Base-by-base conservation (phyloP, 2,113 vertebrate species). In the Sinocyclocheilus maitianheensis region DNA sequence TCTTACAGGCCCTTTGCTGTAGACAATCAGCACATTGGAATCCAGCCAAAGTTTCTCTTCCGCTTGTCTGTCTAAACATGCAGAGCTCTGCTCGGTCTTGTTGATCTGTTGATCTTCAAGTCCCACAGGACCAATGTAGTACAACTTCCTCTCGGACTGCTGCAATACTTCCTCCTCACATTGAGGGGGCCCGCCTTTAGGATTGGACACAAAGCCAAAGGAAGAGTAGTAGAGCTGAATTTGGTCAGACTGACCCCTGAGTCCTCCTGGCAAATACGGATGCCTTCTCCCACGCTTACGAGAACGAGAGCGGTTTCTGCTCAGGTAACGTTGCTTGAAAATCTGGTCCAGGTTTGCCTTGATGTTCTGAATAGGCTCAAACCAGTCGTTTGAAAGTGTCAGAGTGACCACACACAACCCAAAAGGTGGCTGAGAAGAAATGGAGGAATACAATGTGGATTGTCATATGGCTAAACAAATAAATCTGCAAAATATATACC, bases 141-240 rank as follows among this genome's bases (percentile, higher is more conserved):
- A 85, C 12, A 95, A 89, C 48, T 92, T 88, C 67, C 88, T 90
- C 85, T 93, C 92, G n/a, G 89, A 91, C 13, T 77, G 89, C 40
- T 87, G 46, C 2, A 7, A 37, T 67, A 60, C 84, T 24, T 92
- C 91, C 77, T 91, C 92, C 46, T 74, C 55, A 85, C 94, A 94
- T 58, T 83, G 86, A 55, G 71, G 5, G 75, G 87, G 53, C 26
- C 89, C 86, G 10, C 69, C 67, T 37, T 92, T 20, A 11, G 79
- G 18, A 65, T 87, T 37, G 0, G 81, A 74, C 13, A 76, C 62
- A 2, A 86, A 65, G 75, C 90, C 86, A 11, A 86, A 88, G 13
- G 79, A 91, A 10, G 93, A 93, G 84, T 93, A 95, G 84, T 93
- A 95, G 20, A 95, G 93, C 58, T 93, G 93, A 58, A 95, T 89